Conservation (phyloP, 2,797 vertebrate genomes). For the Lagodon rhomboides region DNA sequence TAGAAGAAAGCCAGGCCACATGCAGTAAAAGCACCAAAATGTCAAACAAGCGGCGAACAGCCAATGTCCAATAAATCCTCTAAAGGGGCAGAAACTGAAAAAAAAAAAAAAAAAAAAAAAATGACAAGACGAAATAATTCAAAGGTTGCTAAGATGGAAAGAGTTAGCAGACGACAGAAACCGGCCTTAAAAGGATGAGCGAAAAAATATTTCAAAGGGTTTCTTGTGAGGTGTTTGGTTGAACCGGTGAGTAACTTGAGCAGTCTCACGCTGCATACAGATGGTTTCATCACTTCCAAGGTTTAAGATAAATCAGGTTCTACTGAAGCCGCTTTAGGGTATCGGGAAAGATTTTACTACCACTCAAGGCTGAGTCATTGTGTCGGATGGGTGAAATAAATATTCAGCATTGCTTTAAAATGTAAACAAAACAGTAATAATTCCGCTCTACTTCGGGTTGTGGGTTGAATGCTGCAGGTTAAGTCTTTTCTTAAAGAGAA, state of each 20-base stretch:
- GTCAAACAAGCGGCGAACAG: conserved; percentile 39
- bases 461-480: neutral
- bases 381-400: neutral
- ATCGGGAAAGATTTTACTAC: neutral
- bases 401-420: neutral
- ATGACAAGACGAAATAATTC: conserved; percentile 11
- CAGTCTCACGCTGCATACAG: neutral
- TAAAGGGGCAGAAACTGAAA: conserved; percentile 6
- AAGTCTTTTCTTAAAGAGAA: neutral
- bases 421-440: neutral
- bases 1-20: conserved; percentile 31
- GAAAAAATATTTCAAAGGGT: conserved; percentile 29
- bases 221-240: conserved; percentile 25
- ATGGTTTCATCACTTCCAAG: conserved; percentile 22
- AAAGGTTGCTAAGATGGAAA: conserved; percentile 15
- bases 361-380: neutral
- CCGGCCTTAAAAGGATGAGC: conserved; percentile 7
- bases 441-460: neutral
- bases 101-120: neutral
- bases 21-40: conserved; percentile 38
- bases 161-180: neutral
- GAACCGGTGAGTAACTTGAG: neutral
- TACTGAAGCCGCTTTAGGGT: conserved; percentile 12
- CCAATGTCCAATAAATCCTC: conserved; percentile 26
- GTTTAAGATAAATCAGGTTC: conserved; percentile 23